These are phyloP conservation scores for Chironomus striatipennis DNA, from an alignment of 1,140 invertebrate species.

Conservation along the genomic window DNA sequence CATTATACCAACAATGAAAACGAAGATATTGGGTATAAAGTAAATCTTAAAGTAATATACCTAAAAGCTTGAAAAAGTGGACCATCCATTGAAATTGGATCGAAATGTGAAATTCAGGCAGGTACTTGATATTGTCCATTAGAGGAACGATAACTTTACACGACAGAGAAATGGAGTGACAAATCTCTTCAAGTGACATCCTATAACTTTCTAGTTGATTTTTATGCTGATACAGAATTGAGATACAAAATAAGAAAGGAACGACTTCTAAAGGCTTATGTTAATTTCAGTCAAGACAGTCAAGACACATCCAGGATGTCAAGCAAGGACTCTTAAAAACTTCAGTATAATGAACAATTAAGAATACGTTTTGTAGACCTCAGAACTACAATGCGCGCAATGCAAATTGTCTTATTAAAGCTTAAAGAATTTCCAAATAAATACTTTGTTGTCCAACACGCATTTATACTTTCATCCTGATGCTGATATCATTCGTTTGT, in stretches of 20 bases:
- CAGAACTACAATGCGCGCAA: slow-evolving; percentile 54
- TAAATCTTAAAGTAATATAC: slow-evolving; percentile 56
- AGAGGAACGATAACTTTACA: slow-evolving; percentile 65
- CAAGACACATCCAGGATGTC: slow-evolving; percentile 45
- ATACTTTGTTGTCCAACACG: slow-evolving; percentile 70
- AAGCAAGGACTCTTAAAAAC: slow-evolving; percentile 48
- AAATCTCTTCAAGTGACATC: slow-evolving; percentile 64
- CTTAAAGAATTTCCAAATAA: slow-evolving; percentile 49
- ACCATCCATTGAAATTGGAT: slow-evolving; percentile 47
- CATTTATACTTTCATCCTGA: slow-evolving; percentile 89
- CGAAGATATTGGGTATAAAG: slow-evolving; percentile 52
- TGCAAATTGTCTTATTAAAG: slow-evolving; percentile 53
- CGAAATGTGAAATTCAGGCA: slow-evolving; percentile 49
- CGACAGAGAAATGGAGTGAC: slow-evolving; percentile 44
- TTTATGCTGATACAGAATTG: slow-evolving; percentile 75
- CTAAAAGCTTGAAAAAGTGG: slow-evolving; percentile 49
- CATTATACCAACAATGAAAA: slow-evolving; percentile 47
- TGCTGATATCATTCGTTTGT: slow-evolving; percentile 74
- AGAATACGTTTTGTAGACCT: slow-evolving; percentile 51
- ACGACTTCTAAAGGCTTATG: slow-evolving; percentile 69
- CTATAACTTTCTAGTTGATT: slow-evolving; percentile 84
- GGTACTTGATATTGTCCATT: slow-evolving; percentile 73
- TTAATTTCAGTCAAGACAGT: slow-evolving; percentile 62
- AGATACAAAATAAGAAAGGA: slow-evolving; percentile 62
- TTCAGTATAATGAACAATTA: slow-evolving; percentile 51